A percentile compares a stretch with the other conserved stretches of the same genome.
Evolutionary conservation across 2,113 vertebrate genomes (phyloP).

Genomic region (Tachysurus fulvidraco): DNA sequence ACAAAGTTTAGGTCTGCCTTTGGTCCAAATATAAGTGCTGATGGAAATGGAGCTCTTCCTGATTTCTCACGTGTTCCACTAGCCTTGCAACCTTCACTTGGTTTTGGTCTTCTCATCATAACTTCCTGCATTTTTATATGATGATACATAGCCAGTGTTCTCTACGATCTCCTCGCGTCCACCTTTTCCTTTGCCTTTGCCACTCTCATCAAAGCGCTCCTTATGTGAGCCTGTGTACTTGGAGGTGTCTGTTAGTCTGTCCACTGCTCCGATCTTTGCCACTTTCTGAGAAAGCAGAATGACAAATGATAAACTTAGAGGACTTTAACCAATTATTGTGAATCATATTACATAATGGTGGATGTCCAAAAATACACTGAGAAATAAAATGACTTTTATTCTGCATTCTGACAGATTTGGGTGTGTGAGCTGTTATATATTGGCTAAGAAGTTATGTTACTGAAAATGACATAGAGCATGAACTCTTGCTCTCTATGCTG

Average conservation of each 20-base stretch:
- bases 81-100: slow-evolving; percentile 56
- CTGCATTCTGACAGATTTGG: neutral
- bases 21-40: slow-evolving; percentile 64
- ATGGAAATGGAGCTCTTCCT: slow-evolving; percentile 28
- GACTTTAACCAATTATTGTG: neutral
- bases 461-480: neutral
- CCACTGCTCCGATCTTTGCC: slow-evolving; percentile 79
- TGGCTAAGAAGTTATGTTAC: neutral
- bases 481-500: slow-evolving; percentile 3
- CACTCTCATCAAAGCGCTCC: slow-evolving; percentile 87
- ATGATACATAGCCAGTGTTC: slow-evolving; percentile 87
- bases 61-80: neutral
- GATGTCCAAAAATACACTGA: neutral
- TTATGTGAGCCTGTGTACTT: slow-evolving; percentile 94
- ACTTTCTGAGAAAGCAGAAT: slow-evolving; percentile 78
- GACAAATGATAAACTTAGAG: neutral
- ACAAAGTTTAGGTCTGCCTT: slow-evolving; percentile 55
- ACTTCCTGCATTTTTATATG: slow-evolving; percentile 90
- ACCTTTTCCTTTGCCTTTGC: slow-evolving; percentile 86
- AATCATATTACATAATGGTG: neutral
- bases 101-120: slow-evolving; percentile 86
- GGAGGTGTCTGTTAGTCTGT: slow-evolving; percentile 87
- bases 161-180: slow-evolving; percentile 89
- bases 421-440: neutral
- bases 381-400: neutral